Conservation (phyloP, 2,888 invertebrate genomes). For the Selenia dentaria region DNA sequence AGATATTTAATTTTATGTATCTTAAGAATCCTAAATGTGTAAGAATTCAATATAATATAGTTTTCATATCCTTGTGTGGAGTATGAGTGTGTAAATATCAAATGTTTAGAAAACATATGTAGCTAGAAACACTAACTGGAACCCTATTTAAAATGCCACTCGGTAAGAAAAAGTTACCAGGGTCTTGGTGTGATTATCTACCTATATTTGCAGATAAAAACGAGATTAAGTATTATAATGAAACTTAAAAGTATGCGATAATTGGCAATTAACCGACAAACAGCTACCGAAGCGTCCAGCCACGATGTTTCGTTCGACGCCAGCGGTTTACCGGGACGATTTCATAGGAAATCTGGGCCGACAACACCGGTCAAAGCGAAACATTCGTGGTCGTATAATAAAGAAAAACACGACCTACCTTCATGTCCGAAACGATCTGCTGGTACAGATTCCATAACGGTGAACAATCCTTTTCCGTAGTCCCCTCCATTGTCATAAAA, state of each 20-base stretch:
- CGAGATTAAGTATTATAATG: too few species aligned
- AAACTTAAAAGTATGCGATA: constrained; percentile 15
- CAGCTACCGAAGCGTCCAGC: constrained; percentile 37
- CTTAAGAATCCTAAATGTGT: too few species aligned
- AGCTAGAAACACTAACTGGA: too few species aligned
- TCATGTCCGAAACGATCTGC: constrained; percentile 98
- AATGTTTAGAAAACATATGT: too few species aligned
- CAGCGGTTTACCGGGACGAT: constrained; percentile 56
- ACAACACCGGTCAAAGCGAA: constrained; percentile 39
- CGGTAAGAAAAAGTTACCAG: too few species aligned
- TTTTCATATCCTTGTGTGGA: too few species aligned
- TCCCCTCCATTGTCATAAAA: constrained; percentile 87
- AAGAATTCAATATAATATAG: too few species aligned
- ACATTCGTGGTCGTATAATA: constrained; percentile 28
- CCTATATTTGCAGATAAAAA: too few species aligned
- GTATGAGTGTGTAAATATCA: too few species aligned
- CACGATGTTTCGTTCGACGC: constrained; percentile 50
- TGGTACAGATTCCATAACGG: constrained; percentile 97
- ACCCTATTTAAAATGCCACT: too few species aligned
- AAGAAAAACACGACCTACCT: constrained; percentile 87
- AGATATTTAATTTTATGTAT: too few species aligned
- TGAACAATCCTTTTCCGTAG: constrained; percentile 92
- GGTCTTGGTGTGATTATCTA: too few species aligned
- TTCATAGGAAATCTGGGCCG: constrained; percentile 52
- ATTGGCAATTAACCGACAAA: constrained; percentile 19